Evolutionary conservation across 30 jellyfish, hydroid and myxozoan genomes (phyloP).

Genomic region (Phacellophora camtschatica): DNA sequence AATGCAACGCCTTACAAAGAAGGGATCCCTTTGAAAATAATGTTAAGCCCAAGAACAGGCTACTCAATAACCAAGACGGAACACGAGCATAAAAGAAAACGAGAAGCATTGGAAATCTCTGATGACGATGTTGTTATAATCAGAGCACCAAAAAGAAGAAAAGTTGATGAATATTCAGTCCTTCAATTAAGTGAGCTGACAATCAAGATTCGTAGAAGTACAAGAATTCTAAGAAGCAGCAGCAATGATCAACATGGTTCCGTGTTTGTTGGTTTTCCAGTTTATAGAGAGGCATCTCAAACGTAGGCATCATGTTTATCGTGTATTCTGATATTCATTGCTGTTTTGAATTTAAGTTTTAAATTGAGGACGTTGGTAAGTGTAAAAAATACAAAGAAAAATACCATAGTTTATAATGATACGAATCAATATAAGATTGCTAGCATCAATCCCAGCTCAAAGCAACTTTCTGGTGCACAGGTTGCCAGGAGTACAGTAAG

Average conservation of each 20-base stretch:
- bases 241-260: slow-evolving; percentile 21
- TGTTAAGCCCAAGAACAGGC: slow-evolving; percentile 14
- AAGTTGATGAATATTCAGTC: slow-evolving; percentile 1
- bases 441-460: too few relatives aligned
- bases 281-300: slow-evolving; percentile 12
- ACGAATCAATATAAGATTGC: too few relatives aligned
- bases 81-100: not conserved
- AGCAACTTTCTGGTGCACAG: too few relatives aligned
- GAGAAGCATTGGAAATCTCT: not conserved
- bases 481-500: too few relatives aligned
- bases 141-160: slow-evolving; percentile 1
- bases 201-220: slow-evolving; percentile 39
- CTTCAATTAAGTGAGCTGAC: slow-evolving; percentile 18
- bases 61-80: slow-evolving; percentile 3
- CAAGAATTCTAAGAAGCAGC: slow-evolving; percentile 23
- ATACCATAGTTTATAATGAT: too few relatives aligned
- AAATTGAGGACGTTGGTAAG: too few relatives aligned
- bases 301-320: not conserved
- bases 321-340: too few relatives aligned
- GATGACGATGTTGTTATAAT: slow-evolving; percentile 2
- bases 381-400: too few relatives aligned
- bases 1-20: not conserved
- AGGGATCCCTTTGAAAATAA: slow-evolving; percentile 14
- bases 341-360: too few relatives aligned
- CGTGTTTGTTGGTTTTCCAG: slow-evolving; percentile 40